Evolutionary conservation across 2,888 invertebrate genomes (phyloP), one percentile per base, ranked within the genome.

Genomic region (Tipula unca): DNA sequence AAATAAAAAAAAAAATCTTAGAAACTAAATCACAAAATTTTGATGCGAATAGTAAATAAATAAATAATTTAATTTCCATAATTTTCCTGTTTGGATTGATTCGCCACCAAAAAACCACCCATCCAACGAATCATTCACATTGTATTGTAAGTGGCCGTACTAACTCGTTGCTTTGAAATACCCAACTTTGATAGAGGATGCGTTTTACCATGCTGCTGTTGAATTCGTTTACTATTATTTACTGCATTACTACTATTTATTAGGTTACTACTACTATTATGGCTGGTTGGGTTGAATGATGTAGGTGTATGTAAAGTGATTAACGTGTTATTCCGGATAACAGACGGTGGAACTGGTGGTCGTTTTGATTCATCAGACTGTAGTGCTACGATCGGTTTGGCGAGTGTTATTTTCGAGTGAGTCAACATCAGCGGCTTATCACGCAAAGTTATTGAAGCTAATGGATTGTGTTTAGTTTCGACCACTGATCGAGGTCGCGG

Each of bases 121-220:
- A 69, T 25, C 69, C 25, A 25, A 69, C 69, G 6, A 20, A n/a
- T 13, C 83, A 89, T 94, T 95, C n/a, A 96, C 96, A 96, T 96
- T 90, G 96, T 96, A 93, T 96, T 96, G 92, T 96, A 96, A 91
- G 96, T 95, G 88, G 91, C 90, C 92, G 96, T 95, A 91, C 95
- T 95, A 91, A 93, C 93, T 92, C 93, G 93, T 89, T 93, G 93
- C 92, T 95, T 94, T 91, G 93, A 94, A 91, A 95, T 93, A 92
- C 94, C 95, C 91, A 98, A 93, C 93, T 95, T 95, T 89, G 97
- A 95, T 89, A 98, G 93, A 88, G 98, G 97, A 93, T 98, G 97
- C 89, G 96, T 97, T 91, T 96, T 96, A 88, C 97, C 97, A 90
- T 96, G 97, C 91, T 97, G 97, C 91, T 96, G 95, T 91, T 95